Evolutionary conservation across 2,797 vertebrate genomes (phyloP).

Genomic region (Centropyge bicolor): DNA sequence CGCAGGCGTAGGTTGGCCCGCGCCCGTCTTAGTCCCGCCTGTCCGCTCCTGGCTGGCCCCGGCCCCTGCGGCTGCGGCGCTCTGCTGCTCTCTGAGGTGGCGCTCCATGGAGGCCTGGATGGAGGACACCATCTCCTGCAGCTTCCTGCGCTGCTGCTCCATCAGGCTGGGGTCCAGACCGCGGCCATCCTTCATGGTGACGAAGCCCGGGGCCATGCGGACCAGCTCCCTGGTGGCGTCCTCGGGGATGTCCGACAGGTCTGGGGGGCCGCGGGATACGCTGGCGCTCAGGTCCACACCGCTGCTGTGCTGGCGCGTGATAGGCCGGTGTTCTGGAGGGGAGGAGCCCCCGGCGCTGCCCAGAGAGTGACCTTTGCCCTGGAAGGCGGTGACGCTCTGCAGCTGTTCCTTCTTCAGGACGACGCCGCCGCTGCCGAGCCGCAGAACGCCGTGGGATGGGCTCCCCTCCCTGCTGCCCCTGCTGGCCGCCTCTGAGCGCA

Average conservation of each 20-base stretch:
- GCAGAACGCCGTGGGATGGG: conserved; percentile 92
- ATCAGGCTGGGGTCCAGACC: conserved; percentile 93
- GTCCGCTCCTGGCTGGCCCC: conserved; percentile 81
- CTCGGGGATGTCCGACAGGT: conserved; percentile 86
- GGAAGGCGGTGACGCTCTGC: conserved; percentile 94
- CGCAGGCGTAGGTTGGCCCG: conserved; percentile 69
- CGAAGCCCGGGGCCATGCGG: conserved; percentile 95
- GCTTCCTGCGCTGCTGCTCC: conserved; percentile 95
- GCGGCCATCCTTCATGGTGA: conserved; percentile 92
- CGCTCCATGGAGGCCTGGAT: conserved; percentile 99
- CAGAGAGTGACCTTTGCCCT: conserved; percentile 98
- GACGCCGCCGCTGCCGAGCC: conserved; percentile 94
- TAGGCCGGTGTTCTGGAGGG: conserved; percentile 89
- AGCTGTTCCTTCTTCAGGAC: conserved; percentile 95
- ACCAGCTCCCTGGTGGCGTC: conserved; percentile 92
- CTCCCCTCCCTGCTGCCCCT: conserved; percentile 93
- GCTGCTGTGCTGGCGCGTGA: conserved; percentile 91
- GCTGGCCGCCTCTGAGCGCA: conserved; percentile 89
- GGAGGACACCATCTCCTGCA: conserved; percentile 99
- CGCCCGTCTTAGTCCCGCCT: conserved; percentile 79
- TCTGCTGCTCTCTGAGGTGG: conserved; percentile 93
- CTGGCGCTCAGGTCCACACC: conserved; percentile 91
- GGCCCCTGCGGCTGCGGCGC: conserved; percentile 72
- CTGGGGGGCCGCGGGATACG: conserved; percentile 82
- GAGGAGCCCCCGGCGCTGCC: conserved; percentile 90